phyloP scores from a whole-genome alignment of 2,113 vertebrate genomes.

The Phylloscopus trochilus region DNA sequence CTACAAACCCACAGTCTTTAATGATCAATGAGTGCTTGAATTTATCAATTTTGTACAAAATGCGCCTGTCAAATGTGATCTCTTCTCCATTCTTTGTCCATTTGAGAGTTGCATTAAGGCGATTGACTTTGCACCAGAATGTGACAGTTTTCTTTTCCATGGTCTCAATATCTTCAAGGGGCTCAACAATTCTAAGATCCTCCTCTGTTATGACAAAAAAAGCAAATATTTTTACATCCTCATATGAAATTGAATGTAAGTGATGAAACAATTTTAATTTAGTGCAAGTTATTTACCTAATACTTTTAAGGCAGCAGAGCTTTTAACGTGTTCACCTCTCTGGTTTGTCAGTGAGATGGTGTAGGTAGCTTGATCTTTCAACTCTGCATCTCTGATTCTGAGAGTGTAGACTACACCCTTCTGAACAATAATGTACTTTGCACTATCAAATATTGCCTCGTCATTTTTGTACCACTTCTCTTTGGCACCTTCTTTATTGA shows the following conservation, averaged over 20 bases:
- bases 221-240: not conserved
- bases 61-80: slow-evolving; percentile 83
- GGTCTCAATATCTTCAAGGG: slow-evolving; percentile 92
- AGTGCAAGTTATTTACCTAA: slow-evolving; percentile 74
- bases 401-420: slow-evolving; percentile 91
- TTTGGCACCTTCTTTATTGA: slow-evolving; percentile 92
- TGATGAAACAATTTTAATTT: not conserved
- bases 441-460: slow-evolving; percentile 92
- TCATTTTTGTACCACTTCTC: slow-evolving; percentile 95
- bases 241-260: not conserved
- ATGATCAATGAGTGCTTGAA: slow-evolving; percentile 91
- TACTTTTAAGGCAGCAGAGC: slow-evolving; percentile 81
- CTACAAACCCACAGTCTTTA: slow-evolving; percentile 90
- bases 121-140: slow-evolving; percentile 95
- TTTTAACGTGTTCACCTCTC: slow-evolving; percentile 88
- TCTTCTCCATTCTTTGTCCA: slow-evolving; percentile 95
- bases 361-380: slow-evolving; percentile 85
- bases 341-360: slow-evolving; percentile 84
- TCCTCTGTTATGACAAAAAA: slow-evolving; percentile 81
- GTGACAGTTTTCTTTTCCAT: slow-evolving; percentile 94
- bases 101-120: slow-evolving; percentile 86
- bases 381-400: slow-evolving; percentile 85
- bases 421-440: slow-evolving; percentile 90
- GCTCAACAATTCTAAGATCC: slow-evolving; percentile 86
- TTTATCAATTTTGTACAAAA: slow-evolving; percentile 89